Evolutionary conservation across 1,140 invertebrate species (phyloP).

Genomic region (Apis laboriosa): DNA sequence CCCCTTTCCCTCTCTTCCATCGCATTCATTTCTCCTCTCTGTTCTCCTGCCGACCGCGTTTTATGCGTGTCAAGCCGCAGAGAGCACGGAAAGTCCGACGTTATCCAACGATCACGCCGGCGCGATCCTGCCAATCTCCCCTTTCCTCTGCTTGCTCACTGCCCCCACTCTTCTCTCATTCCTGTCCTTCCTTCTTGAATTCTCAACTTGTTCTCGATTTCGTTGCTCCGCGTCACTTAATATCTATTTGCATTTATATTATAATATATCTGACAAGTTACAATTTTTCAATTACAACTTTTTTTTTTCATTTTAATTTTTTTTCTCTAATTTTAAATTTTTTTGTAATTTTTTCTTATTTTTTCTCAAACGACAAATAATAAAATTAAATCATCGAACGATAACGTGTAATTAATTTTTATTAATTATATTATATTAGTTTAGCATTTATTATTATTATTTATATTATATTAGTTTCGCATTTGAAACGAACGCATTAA

Average conservation of each 20-base stretch:
- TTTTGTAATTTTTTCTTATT: too few relatives aligned
- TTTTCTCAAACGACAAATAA: too few relatives aligned
- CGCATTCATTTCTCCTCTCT: constrained; percentile 33
- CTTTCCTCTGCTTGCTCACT: constrained; percentile 8
- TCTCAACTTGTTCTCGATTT: constrained; percentile 37
- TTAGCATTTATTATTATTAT: neutral
- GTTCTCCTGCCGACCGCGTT: constrained; percentile 61
- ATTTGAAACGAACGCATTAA: neutral
- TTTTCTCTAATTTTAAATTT: neutral
- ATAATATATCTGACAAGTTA: too few relatives aligned
- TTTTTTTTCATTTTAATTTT: too few relatives aligned
- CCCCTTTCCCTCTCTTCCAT: neutral
- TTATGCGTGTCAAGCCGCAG: constrained; percentile 63
- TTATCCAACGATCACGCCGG: constrained; percentile 61
- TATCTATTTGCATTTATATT: too few relatives aligned
- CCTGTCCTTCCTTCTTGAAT: constrained; percentile 44
- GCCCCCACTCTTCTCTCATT: neutral
- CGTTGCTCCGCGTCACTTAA: constrained; percentile 1
- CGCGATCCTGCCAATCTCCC: constrained; percentile 59
- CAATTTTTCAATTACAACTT: too few relatives aligned
- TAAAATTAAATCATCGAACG: neutral
- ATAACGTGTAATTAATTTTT: neutral
- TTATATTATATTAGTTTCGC: neutral
- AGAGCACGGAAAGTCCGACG: constrained; percentile 59
- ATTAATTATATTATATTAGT: neutral